Conservation (phyloP, 1,140 invertebrate species). For the Drosophila rufa region DNA sequence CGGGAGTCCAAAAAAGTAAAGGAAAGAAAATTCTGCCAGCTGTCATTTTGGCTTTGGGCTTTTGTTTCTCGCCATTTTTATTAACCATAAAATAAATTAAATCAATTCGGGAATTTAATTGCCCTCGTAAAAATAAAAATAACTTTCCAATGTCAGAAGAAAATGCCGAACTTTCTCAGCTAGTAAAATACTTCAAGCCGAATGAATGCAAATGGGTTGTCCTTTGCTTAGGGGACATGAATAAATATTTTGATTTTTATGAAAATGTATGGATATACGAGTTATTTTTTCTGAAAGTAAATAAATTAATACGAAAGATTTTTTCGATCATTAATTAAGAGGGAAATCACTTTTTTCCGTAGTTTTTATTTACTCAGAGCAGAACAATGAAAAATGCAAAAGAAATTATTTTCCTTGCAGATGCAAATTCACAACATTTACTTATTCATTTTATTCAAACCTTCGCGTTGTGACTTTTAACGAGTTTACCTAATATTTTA, state of each 20-base stretch:
- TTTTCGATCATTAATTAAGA: background rate
- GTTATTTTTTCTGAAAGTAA: background rate
- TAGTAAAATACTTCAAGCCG: slow-evolving; percentile 4
- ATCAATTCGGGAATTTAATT: slow-evolving; percentile 81
- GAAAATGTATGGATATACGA: background rate
- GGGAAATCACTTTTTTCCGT: no score
- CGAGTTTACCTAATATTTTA: background rate
- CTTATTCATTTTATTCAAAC: background rate
- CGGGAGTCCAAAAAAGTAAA: slow-evolving; percentile 8
- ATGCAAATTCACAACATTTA: no score
- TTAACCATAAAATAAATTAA: slow-evolving; percentile 83
- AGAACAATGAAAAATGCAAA: background rate
- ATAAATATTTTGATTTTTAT: slow-evolving; percentile 4
- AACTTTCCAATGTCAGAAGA: slow-evolving; percentile 21
- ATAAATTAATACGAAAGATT: background rate
- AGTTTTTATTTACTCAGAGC: no score
- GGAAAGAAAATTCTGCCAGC: slow-evolving; percentile 28
- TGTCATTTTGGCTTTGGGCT: slow-evolving; percentile 48
- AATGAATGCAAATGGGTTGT: slow-evolving; percentile 26
- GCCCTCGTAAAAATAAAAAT: slow-evolving; percentile 71
- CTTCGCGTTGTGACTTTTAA: background rate
- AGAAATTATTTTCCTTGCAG: background rate
- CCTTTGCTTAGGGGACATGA: background rate
- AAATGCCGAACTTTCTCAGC: slow-evolving; percentile 22
- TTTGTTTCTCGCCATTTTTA: slow-evolving; percentile 64